phyloP scores from a whole-genome alignment of 2,888 invertebrate species.

The Melipona beecheii region DNA sequence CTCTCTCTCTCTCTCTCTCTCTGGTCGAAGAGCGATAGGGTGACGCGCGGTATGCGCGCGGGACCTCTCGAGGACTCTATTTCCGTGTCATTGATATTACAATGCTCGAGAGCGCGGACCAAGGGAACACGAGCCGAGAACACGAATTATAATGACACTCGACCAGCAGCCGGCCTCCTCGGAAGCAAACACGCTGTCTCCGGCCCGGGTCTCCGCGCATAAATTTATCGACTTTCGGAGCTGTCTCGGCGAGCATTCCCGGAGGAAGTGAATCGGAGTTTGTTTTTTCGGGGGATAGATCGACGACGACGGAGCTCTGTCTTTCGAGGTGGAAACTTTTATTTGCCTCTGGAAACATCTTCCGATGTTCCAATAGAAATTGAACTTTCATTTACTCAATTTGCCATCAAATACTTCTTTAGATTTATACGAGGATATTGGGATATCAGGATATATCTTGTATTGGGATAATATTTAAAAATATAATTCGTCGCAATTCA shows the following conservation, averaged over 20 bases:
- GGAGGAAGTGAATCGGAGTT: background rate
- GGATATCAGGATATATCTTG: too few species aligned
- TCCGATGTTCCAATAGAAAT: too few species aligned
- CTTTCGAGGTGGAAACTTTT: background rate
- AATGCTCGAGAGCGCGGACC: conserved; percentile 53
- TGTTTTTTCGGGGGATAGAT: background rate
- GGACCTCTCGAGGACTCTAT: conserved; percentile 64
- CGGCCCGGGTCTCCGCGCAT: conserved; percentile 26
- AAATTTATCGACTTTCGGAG: conserved; percentile 32
- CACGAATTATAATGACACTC: conserved; percentile 67
- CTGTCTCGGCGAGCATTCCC: background rate
- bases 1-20: background rate
- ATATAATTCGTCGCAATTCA: too few species aligned
- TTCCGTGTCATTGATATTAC: conserved; percentile 71
- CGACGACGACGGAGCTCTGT: background rate
- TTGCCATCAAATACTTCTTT: too few species aligned
- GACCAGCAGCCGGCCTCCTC: conserved; percentile 47
- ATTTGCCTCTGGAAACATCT: background rate
- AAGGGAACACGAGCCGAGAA: conserved; percentile 60
- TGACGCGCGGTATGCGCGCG: conserved; percentile 36
- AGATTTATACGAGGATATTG: too few species aligned
- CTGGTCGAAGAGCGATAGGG: background rate
- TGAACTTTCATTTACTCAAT: too few species aligned
- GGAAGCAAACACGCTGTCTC: conserved; percentile 58
- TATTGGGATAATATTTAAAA: too few species aligned